phyloP scores from a whole-genome alignment of 1,140 invertebrate genomes.

The Euwallacea fornicatus region DNA sequence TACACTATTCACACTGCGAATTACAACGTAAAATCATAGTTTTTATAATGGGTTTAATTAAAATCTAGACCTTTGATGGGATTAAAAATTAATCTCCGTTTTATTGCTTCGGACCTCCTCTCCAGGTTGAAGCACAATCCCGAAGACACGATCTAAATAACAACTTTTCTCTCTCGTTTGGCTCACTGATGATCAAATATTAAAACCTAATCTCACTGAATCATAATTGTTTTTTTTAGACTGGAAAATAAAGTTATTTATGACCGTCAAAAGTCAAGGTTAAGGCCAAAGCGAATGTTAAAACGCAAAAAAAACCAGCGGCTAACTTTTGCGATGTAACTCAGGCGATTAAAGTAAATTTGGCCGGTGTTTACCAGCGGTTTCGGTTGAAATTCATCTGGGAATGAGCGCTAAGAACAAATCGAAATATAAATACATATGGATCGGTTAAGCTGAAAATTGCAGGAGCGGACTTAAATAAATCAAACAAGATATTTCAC shows the following conservation, averaged over 20 bases:
- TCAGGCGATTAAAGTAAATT: constrained; percentile 7
- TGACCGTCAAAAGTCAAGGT: constrained; percentile 12
- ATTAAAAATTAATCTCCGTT: constrained; percentile 11
- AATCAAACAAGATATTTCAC: too few relatives aligned
- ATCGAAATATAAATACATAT: too few relatives aligned
- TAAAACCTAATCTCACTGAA: constrained; percentile 1
- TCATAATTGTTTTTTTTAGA: constrained; percentile 13
- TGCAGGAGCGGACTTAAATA: too few relatives aligned
- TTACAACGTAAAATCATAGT: constrained; percentile 25
- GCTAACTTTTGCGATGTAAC: constrained; percentile 11
- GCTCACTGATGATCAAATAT: neutral
- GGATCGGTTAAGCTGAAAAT: too few relatives aligned
- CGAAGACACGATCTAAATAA: neutral
- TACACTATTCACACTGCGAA: constrained; percentile 36
- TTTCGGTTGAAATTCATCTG: too few relatives aligned
- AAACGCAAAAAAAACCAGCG: constrained; percentile 8
- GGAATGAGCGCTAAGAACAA: too few relatives aligned
- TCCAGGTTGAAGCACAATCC: neutral
- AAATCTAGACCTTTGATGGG: constrained; percentile 17
- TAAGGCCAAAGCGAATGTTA: constrained; percentile 8
- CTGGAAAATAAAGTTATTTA: constrained; percentile 11
- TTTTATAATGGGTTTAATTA: constrained; percentile 27
- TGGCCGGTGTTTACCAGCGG: neutral
- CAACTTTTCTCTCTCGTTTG: neutral
- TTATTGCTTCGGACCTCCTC: neutral